Evolutionary conservation across 2,888 invertebrate genomes (phyloP).

Genomic region (Drepana falcataria): DNA sequence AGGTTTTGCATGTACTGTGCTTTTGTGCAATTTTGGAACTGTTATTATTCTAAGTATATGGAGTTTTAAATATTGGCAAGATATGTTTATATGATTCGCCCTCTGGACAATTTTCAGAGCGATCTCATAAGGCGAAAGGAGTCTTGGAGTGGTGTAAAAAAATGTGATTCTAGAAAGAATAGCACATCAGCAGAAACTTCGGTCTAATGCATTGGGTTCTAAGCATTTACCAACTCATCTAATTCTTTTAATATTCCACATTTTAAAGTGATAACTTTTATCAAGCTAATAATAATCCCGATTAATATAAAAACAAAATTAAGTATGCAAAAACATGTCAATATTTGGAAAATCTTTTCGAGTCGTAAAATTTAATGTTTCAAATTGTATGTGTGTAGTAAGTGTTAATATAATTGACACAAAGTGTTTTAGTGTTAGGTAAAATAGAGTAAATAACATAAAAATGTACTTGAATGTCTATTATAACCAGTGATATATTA

Average conservation of each 20-base stretch:
- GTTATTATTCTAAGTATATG: not conserved
- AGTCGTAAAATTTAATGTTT: too few relatives aligned
- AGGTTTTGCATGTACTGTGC: not conserved
- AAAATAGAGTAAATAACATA: not conserved
- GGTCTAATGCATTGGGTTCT: slow-evolving; percentile 45
- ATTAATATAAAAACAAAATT: too few relatives aligned
- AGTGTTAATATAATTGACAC: not conserved
- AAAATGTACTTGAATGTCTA: not conserved
- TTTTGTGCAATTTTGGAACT: not conserved
- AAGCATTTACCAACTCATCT: not conserved
- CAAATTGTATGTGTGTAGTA: not conserved
- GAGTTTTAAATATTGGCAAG: not conserved
- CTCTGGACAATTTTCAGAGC: slow-evolving; percentile 55
- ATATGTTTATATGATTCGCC: slow-evolving; percentile 1
- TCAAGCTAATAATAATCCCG: too few relatives aligned
- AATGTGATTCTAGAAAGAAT: slow-evolving; percentile 55
- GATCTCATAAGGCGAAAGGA: slow-evolving; percentile 67
- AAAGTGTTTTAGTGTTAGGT: slow-evolving; percentile 1
- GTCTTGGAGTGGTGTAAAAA: slow-evolving; percentile 67
- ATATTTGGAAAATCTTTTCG: too few relatives aligned
- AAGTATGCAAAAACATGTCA: too few relatives aligned
- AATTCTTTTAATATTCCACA: not conserved
- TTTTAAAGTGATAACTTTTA: not conserved
- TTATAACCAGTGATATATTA: not conserved
- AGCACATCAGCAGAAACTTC: slow-evolving; percentile 72